Evolutionary conservation across 2,888 invertebrate species (phyloP).

Genomic region (Papilio gigon): DNA sequence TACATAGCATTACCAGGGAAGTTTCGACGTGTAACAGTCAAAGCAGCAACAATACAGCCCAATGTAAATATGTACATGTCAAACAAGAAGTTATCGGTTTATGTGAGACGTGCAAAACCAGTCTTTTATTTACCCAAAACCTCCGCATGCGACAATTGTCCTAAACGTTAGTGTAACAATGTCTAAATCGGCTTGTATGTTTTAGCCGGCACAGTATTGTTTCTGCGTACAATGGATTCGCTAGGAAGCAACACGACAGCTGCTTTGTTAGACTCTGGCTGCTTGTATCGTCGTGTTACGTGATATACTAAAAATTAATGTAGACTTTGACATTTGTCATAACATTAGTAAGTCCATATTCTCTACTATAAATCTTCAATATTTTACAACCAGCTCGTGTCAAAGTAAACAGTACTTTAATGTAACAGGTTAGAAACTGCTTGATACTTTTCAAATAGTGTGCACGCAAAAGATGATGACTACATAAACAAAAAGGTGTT

Average conservation of each 20-base stretch:
- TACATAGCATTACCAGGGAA: not conserved
- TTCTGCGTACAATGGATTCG: conserved; percentile 36
- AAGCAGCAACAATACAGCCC: conserved; percentile 21
- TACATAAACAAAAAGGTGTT: too few relatives aligned
- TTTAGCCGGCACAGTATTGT: conserved; percentile 30
- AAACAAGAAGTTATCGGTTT: conserved; percentile 40
- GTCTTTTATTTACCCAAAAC: conserved; percentile 33
- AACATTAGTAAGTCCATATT: too few relatives aligned
- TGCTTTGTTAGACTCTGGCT: conserved; percentile 36
- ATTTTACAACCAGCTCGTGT: too few relatives aligned
- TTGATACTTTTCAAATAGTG: too few relatives aligned
- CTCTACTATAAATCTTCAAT: too few relatives aligned
- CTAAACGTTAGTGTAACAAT: conserved; percentile 1
- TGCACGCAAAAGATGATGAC: too few relatives aligned
- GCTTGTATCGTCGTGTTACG: conserved; percentile 8
- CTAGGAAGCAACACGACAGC: conserved; percentile 37
- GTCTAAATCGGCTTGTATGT: conserved; percentile 17
- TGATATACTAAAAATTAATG: not conserved
- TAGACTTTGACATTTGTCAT: not conserved
- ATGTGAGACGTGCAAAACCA: conserved; percentile 37
- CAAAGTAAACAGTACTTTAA: too few relatives aligned
- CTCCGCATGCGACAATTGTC: not conserved
- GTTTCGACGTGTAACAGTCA: conserved; percentile 12
- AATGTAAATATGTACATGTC: conserved; percentile 36
- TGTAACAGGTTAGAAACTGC: too few relatives aligned